phyloP scores from a whole-genome alignment of 1,140 invertebrate species.

The Littorina saxatilis region DNA sequence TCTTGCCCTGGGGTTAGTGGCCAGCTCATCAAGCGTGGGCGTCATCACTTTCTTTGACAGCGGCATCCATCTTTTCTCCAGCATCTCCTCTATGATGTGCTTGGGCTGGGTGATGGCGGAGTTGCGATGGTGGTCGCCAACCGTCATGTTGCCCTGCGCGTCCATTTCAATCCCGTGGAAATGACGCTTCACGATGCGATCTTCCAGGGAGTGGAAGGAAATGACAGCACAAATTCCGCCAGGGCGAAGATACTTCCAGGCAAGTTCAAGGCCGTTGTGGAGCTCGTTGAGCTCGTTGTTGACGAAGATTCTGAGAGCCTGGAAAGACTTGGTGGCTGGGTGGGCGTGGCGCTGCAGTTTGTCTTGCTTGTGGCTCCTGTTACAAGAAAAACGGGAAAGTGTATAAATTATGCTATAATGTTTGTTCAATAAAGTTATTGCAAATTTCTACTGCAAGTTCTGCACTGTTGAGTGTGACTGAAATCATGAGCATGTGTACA shows the following conservation, averaged over 20 bases:
- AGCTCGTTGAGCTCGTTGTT: constrained; percentile 98
- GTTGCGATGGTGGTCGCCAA: constrained; percentile 50
- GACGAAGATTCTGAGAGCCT: constrained; percentile 95
- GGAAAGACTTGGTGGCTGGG: constrained; percentile 93
- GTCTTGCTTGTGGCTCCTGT: constrained; percentile 76
- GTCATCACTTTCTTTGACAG: constrained; percentile 88
- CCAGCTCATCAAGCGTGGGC: constrained; percentile 85
- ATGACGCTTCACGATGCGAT: constrained; percentile 95
- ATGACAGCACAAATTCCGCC: constrained; percentile 90
- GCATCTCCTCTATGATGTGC: constrained; percentile 80
- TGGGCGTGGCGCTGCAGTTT: constrained; percentile 86
- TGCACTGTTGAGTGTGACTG: no score
- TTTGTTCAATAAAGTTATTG: no score
- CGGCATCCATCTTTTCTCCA: constrained; percentile 84
- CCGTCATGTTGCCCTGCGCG: constrained; percentile 47
- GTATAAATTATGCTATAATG: no score
- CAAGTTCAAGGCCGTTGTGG: constrained; percentile 90
- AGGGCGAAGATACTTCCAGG: constrained; percentile 83
- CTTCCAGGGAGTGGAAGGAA: constrained; percentile 95
- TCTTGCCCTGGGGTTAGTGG: constrained; percentile 87
- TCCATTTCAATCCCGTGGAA: constrained; percentile 77
- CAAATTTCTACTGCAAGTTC: no score
- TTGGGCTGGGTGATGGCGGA: constrained; percentile 27
- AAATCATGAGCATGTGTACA: no score
- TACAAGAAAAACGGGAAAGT: no score